Evolutionary conservation across 2,888 invertebrate genomes (phyloP).

Genomic region (Lycophotia porphyrea): DNA sequence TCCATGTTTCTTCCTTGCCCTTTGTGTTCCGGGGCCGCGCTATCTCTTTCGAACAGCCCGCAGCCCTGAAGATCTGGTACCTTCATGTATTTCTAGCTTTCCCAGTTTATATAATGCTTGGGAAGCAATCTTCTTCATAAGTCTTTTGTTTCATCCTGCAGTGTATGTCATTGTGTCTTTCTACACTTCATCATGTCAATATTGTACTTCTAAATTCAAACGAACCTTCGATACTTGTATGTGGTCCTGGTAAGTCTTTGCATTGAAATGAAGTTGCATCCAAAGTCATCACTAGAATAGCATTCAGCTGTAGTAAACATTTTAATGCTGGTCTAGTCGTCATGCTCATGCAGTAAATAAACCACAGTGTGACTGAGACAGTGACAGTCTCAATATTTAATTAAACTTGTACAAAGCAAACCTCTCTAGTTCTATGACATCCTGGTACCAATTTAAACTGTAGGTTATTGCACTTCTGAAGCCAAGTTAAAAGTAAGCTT

Average conservation of each 20-base stretch:
- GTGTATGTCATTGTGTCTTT: neutral
- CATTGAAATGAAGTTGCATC: neutral
- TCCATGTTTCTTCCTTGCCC: too few relatives aligned
- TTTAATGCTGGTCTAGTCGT: too few relatives aligned
- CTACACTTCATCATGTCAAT: neutral
- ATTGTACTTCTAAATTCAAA: neutral
- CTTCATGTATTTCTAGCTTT: neutral
- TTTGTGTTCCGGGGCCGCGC: too few relatives aligned
- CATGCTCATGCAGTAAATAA: too few relatives aligned
- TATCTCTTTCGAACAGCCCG: too few relatives aligned
- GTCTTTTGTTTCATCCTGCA: neutral
- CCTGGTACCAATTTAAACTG: constrained; percentile 19
- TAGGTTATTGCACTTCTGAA: neutral
- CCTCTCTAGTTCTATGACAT: constrained; percentile 3
- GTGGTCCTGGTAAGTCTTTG: constrained; percentile 4
- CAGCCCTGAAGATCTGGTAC: constrained; percentile 3
- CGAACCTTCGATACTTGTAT: neutral
- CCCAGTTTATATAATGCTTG: neutral
- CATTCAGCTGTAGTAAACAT: neutral
- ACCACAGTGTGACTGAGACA: neutral
- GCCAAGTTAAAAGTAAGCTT: neutral
- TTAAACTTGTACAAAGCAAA: constrained; percentile 16
- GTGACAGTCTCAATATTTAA: constrained; percentile 18
- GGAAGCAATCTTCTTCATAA: neutral
- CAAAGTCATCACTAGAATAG: neutral